Evolutionary conservation across 1,140 invertebrate species (phyloP).

Genomic region (Lordiphosa mommai): DNA sequence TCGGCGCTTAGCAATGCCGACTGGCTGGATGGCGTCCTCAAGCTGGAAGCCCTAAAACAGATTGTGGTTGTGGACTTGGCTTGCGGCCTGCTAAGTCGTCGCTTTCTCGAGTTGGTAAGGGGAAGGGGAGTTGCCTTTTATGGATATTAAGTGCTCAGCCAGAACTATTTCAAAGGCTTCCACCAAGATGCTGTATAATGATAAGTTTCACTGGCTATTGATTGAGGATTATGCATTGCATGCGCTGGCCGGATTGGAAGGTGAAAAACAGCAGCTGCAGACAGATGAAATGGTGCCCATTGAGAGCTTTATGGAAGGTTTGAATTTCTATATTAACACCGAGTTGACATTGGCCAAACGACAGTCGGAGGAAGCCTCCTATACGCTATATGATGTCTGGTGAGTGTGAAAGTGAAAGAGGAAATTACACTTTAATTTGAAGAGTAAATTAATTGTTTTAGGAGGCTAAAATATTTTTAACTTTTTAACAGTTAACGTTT

Average conservation of each 20-base stretch:
- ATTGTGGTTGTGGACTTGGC: constrained; percentile 71
- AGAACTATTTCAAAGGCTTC: constrained; percentile 72
- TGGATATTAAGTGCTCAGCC: constrained; percentile 63
- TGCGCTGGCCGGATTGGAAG: constrained; percentile 6
- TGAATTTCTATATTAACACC: constrained; percentile 78
- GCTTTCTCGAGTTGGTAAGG: constrained; percentile 70
- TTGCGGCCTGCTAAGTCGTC: constrained; percentile 65
- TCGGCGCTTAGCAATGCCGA: constrained; percentile 34
- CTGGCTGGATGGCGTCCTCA: constrained; percentile 62
- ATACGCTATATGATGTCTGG: constrained; percentile 71
- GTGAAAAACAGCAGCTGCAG: constrained; percentile 7
- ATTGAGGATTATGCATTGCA: constrained; percentile 76
- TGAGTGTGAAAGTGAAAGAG: constrained; percentile 25
- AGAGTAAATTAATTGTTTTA: not conserved
- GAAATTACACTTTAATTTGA: not conserved
- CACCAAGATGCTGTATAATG: constrained; percentile 73
- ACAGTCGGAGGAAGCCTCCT: constrained; percentile 39
- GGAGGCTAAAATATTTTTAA: too few relatives aligned
- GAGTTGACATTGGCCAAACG: constrained; percentile 74
- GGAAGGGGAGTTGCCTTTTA: constrained; percentile 4
- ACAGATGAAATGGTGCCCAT: constrained; percentile 47
- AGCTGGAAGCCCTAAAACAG: constrained; percentile 56
- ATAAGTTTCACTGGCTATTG: constrained; percentile 79
- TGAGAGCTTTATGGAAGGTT: constrained; percentile 70
- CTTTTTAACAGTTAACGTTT: too few relatives aligned